Percentiles rank a stretch among this genome's conserved stretches.
Evolutionary conservation across 2,113 vertebrate genomes (phyloP).

Genomic region (Tragelaphus scriptus): DNA sequence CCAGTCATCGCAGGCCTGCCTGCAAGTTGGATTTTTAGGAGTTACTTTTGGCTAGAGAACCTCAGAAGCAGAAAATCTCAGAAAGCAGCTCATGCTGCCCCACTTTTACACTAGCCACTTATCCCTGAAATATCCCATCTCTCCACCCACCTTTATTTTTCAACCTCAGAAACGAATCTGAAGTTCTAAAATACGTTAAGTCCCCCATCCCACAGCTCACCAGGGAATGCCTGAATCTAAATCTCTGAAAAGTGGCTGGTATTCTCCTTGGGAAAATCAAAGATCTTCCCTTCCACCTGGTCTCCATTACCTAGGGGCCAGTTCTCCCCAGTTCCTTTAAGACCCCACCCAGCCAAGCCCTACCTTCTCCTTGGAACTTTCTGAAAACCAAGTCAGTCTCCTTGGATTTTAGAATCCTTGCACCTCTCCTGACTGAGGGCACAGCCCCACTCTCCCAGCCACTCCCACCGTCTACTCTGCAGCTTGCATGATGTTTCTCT

Average conservation of each 20-base stretch:
- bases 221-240: not conserved
- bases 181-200: not conserved
- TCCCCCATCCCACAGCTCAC: not conserved
- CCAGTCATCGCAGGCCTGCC: not conserved
- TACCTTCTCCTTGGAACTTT: not conserved
- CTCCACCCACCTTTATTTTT: not conserved
- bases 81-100: not conserved
- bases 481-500: not conserved
- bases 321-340: not conserved
- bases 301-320: not conserved
- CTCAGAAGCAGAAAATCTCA: not conserved
- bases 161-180: not conserved
- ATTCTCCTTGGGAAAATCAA: not conserved
- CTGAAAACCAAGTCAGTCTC: not conserved
- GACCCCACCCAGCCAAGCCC: not conserved
- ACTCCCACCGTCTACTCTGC: not conserved
- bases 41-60: not conserved
- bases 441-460: not conserved
- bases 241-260: not conserved
- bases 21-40: not conserved
- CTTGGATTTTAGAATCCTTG: not conserved
- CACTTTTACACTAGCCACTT: not conserved
- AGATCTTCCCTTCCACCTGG: not conserved
- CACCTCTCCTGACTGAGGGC: not conserved
- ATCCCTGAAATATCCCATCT: not conserved